Base-by-base conservation (phyloP, 2,797 vertebrate species). In the Chelon labrosus region DNA sequence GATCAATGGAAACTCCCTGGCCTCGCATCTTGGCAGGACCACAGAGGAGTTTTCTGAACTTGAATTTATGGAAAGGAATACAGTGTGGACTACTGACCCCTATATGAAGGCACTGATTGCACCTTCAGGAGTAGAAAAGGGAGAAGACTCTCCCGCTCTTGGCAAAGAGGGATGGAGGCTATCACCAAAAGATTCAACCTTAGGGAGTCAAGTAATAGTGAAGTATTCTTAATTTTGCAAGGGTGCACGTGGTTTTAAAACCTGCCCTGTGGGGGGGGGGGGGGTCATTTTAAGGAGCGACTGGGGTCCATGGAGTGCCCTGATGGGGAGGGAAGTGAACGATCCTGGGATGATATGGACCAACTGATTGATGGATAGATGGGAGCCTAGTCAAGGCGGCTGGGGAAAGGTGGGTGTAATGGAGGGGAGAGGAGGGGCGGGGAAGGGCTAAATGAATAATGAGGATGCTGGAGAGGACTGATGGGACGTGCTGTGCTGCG, bases 381-480 rank as follows among this genome's bases (percentile, higher is more conserved):
- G 42, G 51, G 77, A 47, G 46, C 9, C 19, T 20, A 39, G 83
- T 63, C 44, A 55, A 69, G 75, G 62, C 31, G 59, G 59, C 62
- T n/a, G 73, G 46, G 58, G 47, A 58, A 47, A 73, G 77, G 66
- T 77, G 87, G 77, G 64, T 71, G 75, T 75, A 85, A 86, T 80
- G 81, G 80, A 75, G 65, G 64, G 60, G 61, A 79, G 65, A 75
- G 57, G 75, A 79, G 74, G 75, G 22, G 87, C 64, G 78, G 70
- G 71, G 68, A 74, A 79, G 70, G 86, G 85, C 73, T 90, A 88
- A 87, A 90, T 92, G 84, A 92, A 90, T 85, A 85, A 92, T 89
- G 88, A 82, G 84, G 59, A 79, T 87, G 82, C 31, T 80, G 60
- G n/a, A n/a, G 62, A 49, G 81, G 70, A 62, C 58, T 47, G 77